Evolutionary conservation across 2,888 invertebrate genomes (phyloP), one percentile per base, ranked within the genome.

Genomic region (Ectobius pallidus): DNA sequence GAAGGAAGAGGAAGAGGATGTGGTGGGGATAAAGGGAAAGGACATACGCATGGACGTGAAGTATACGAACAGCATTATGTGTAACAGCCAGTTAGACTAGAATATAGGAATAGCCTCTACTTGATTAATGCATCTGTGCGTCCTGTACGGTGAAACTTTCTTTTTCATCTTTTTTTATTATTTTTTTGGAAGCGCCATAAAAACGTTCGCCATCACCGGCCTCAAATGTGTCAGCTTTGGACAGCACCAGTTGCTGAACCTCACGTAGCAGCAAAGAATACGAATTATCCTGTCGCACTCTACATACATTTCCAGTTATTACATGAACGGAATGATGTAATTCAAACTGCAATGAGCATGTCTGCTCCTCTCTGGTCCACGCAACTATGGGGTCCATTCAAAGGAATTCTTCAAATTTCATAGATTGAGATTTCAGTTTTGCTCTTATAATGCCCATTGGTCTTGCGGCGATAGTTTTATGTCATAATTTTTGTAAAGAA

Each of bases 101-200:
- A 46, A 46, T n/a, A 46, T 46, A 46, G 16, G 39, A 39, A 39
- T 39, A 14, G 39, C 39, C 14, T 6, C 46, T n/a, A 46, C 46
- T 46, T 46, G 46, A 46, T 46, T 46, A 46, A 46, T 46, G 46
- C 46, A 46, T 46, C 46, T 46, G 9, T 46, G 18, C n/a, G 46
- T 46, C 46, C 46, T n/a, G 46, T n/a, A 46, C 46, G 9, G 46
- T 46, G 46, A n/a, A 46, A 46, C 46, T 46, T 46, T 46, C 46
- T 46, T 46, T 46, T 46, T 46, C 46, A 46, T 46, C n/a, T 46
- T 46, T 46, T n/a, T n/a, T n/a, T n/a, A n/a, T n/a, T n/a, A n/a
- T 39, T 39, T 39, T 46, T 46, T 46, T n/a, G 46, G 46, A 46
- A 11, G 11, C 46, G 46, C 46, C n/a, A 46, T 46, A 46, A 46